These are phyloP conservation scores for Arenaria interpres DNA, from an alignment of 2,113 vertebrate genomes.

Conservation along the genomic window DNA sequence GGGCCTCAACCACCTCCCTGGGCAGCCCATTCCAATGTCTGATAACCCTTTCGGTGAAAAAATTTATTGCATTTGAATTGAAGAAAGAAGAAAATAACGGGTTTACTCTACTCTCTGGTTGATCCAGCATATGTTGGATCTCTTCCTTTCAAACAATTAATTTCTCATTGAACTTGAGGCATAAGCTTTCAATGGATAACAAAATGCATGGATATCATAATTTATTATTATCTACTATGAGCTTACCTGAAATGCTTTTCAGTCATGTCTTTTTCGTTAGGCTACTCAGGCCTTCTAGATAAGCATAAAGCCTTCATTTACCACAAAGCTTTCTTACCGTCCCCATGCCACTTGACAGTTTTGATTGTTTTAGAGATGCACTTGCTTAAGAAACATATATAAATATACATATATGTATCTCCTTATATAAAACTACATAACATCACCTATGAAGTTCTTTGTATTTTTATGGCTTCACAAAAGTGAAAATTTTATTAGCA, in stretches of 20 bases:
- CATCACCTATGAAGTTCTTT: neutral
- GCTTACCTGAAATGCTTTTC: neutral
- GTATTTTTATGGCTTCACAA: neutral
- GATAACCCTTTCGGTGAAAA: too few relatives aligned
- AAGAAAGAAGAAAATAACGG: neutral
- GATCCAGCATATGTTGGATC: neutral
- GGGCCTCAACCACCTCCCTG: too few relatives aligned
- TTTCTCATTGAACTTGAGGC: neutral
- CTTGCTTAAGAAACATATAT: neutral
- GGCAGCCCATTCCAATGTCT: too few relatives aligned
- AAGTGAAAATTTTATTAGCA: neutral
- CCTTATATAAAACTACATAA: neutral
- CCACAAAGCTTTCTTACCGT: neutral
- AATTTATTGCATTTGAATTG: neutral
- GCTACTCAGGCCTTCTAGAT: neutral
- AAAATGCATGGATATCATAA: neutral
- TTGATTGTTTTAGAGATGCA: neutral
- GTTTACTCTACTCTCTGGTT: neutral
- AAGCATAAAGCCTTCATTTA: neutral
- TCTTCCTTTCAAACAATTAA: neutral
- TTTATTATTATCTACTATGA: neutral
- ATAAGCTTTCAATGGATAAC: neutral
- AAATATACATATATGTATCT: neutral
- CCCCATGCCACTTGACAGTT: neutral
- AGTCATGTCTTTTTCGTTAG: neutral